A percentile compares a stretch with the other conserved stretches of the same genome.
phyloP scores from a whole-genome alignment of 2,113 vertebrate species.

The Eulacestoma nigropectus region DNA sequence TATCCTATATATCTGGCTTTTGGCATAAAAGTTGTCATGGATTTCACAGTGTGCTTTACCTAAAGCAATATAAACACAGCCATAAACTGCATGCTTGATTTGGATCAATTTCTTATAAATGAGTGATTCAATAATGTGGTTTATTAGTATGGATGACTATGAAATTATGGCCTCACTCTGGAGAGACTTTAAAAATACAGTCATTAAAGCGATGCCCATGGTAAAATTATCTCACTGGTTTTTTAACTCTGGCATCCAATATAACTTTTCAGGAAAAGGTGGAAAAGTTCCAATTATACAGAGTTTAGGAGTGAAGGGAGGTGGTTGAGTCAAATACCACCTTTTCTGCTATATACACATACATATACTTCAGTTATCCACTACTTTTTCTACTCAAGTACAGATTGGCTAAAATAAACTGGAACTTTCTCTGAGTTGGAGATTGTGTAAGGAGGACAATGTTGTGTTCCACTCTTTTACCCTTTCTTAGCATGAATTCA shows the following conservation, averaged over 20 bases:
- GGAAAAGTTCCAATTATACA: neutral
- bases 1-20: neutral
- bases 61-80: neutral
- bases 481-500: neutral
- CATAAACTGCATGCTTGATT: neutral
- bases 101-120: neutral
- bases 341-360: neutral
- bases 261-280: neutral
- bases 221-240: neutral
- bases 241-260: neutral
- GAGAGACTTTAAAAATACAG: neutral
- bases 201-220: neutral
- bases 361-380: neutral
- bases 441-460: neutral
- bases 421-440: neutral
- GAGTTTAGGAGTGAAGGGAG: neutral
- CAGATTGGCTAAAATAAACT: neutral
- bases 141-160: neutral
- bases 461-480: neutral
- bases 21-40: neutral
- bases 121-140: neutral
- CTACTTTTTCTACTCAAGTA: neutral
- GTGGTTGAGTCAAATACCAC: fast-evolving
- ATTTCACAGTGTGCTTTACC: neutral
- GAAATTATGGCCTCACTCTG: neutral